phyloP scores from a whole-genome alignment of 2,113 vertebrate genomes.

The Chrysochloris asiatica region DNA sequence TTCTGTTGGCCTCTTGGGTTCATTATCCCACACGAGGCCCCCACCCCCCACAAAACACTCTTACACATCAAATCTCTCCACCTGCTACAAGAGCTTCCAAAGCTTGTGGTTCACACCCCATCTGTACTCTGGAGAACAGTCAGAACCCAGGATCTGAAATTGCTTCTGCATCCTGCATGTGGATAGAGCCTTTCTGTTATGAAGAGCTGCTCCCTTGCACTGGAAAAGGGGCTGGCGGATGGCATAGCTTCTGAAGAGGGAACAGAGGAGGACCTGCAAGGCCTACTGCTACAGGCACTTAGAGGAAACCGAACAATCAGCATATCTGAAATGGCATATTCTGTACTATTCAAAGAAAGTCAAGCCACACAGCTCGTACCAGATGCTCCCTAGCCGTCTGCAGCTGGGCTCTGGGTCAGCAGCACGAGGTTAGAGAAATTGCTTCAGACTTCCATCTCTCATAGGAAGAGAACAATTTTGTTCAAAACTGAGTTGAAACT shows the following conservation, averaged over 20 bases:
- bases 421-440: slow-evolving; percentile 55
- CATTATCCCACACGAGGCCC: not conserved
- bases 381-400: not conserved
- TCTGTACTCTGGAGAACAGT: not conserved
- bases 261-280: not conserved
- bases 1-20: not conserved
- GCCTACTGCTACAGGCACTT: not conserved
- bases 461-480: slow-evolving; percentile 54
- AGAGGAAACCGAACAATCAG: slow-evolving; percentile 44
- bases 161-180: not conserved
- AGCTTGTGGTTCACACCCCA: not conserved
- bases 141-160: slow-evolving; percentile 9
- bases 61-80: not conserved
- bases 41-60: not conserved
- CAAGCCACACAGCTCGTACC: slow-evolving; percentile 35
- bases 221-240: not conserved
- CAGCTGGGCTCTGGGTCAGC: slow-evolving; percentile 44
- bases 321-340: not conserved
- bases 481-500: slow-evolving; percentile 54
- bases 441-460: slow-evolving; percentile 65
- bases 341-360: slow-evolving; percentile 20
- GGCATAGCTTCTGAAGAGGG: not conserved
- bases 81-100: slow-evolving; percentile 30
- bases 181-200: slow-evolving; percentile 46
- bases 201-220: not conserved